Conservation (phyloP, 92 coral and sea anemone species). For the Plumapathes pennacea region DNA sequence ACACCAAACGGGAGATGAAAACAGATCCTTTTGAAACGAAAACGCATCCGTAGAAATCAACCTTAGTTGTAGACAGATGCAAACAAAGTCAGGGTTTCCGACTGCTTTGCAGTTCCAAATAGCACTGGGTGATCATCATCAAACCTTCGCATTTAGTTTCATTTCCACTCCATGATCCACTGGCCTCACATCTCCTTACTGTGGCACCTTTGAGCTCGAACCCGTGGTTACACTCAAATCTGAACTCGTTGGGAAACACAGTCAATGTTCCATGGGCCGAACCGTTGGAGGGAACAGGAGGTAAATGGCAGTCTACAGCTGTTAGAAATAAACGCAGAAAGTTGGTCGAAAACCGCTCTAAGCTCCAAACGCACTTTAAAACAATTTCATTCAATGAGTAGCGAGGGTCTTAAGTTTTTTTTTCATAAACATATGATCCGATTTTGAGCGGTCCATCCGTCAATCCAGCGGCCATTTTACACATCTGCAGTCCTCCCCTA, state of each 20-base stretch:
- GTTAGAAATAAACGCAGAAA: not conserved
- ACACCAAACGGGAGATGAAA: too few relatives aligned
- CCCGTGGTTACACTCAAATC: constrained; percentile 62
- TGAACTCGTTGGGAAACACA: constrained; percentile 38
- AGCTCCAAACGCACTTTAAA: not conserved
- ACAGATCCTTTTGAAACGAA: too few relatives aligned
- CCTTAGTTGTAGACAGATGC: too few relatives aligned
- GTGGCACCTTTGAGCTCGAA: constrained; percentile 51
- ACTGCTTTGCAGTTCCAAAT: too few relatives aligned
- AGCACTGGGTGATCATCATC: too few relatives aligned
- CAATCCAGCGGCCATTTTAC: not conserved
- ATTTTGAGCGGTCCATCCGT: not conserved
- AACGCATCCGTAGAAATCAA: too few relatives aligned
- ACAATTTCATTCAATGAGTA: constrained; percentile 4
- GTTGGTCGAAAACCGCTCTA: constrained; percentile 4
- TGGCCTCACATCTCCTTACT: constrained; percentile 40
- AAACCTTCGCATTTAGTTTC: constrained; percentile 49
- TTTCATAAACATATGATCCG: not conserved
- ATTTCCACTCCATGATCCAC: constrained; percentile 60
- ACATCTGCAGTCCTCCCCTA: too few relatives aligned
- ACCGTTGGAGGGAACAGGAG: constrained; percentile 45
- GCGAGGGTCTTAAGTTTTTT: too few relatives aligned
- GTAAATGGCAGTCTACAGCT: constrained; percentile 55
- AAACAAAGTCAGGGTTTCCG: too few relatives aligned
- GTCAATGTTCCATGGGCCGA: constrained; percentile 32